Evolutionary conservation across 2,797 vertebrate genomes (phyloP).

Genomic region (Melopsittacus undulatus): DNA sequence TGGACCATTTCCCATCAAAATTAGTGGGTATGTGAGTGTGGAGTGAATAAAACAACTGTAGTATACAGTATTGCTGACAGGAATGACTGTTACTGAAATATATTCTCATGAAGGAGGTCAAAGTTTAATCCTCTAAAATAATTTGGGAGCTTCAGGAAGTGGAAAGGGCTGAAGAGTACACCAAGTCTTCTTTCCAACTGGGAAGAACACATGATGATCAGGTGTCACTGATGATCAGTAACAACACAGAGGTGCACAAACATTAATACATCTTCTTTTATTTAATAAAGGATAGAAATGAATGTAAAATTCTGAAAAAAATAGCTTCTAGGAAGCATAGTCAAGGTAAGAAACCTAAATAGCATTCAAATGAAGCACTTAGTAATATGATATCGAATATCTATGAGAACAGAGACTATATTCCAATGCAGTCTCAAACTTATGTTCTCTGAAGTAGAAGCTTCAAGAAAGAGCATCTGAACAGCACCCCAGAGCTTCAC

Average conservation of each 20-base stretch:
- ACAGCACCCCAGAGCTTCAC: accelerated
- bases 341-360: neutral
- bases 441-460: neutral
- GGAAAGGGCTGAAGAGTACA: neutral
- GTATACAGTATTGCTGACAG: neutral
- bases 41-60: neutral
- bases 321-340: neutral
- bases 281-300: neutral
- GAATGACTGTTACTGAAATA: neutral
- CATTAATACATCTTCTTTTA: neutral
- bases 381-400: neutral
- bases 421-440: neutral
- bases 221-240: neutral
- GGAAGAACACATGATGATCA: neutral
- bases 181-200: neutral
- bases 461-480: neutral
- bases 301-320: neutral
- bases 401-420: neutral
- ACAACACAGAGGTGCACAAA: neutral
- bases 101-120: neutral
- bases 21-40: neutral
- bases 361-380: neutral
- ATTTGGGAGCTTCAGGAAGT: neutral
- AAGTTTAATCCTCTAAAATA: neutral
- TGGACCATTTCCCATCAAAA: neutral